Evolutionary conservation across 2,113 vertebrate species (phyloP).

Genomic region (Onychorhynchus coronatus): DNA sequence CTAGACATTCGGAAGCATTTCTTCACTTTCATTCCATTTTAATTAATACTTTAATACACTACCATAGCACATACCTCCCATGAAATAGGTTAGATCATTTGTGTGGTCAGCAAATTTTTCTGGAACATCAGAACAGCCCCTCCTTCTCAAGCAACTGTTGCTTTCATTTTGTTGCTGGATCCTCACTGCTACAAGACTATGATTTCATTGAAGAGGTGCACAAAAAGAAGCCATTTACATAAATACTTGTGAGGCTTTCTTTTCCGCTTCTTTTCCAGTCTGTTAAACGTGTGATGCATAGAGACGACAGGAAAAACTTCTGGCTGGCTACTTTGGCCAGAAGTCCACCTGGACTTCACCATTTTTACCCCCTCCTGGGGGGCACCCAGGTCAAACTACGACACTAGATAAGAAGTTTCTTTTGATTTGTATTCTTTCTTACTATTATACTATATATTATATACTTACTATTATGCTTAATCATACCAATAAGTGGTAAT

Average conservation of each 20-base stretch:
- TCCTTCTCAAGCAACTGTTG: not conserved
- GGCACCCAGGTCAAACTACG: no score
- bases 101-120: not conserved
- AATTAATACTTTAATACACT: not conserved
- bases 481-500: not conserved
- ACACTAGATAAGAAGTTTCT: not conserved
- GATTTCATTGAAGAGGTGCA: not conserved
- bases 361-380: no score
- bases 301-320: no score
- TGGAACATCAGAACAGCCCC: not conserved
- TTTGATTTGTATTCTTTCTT: not conserved
- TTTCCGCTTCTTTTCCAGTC: no score
- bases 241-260: not conserved
- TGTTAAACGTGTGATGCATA: no score
- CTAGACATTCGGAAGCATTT: not conserved
- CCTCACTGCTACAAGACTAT: not conserved
- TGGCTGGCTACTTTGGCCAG: no score
- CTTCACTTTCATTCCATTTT: not conserved
- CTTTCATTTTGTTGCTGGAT: not conserved
- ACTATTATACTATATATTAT: not conserved
- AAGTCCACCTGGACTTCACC: no score
- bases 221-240: not conserved
- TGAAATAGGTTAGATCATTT: not conserved
- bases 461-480: not conserved
- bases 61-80: not conserved